Evolutionary conservation across 1,140 invertebrate genomes (phyloP), one percentile per base, ranked within the genome.

Genomic region (Xylocopa sonorina): DNA sequence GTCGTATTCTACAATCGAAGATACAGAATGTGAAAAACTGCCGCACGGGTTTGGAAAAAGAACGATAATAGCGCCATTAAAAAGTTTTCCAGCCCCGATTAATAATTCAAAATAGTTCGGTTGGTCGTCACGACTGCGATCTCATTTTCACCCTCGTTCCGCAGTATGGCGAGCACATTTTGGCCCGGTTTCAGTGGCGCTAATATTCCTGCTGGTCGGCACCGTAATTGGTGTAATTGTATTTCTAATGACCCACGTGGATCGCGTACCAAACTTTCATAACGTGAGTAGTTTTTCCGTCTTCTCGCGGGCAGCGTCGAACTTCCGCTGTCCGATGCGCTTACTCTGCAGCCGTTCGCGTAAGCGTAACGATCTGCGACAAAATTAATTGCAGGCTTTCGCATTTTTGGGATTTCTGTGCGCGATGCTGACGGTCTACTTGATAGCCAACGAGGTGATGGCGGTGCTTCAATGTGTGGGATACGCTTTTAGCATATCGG

Each of bases 391-490:
- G 34, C 80, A 95, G 94, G 86, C 83, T 6, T 95, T 95, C 87
- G 94, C 95, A 27, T 96, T 95, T 88, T 67, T 95, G 18, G 95
- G 95, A 53, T 96, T 96, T 89, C 55, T 94, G 9, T 90, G 94
- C 21, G 94, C 95, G 29, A 94, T 96, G 75, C 82, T 95, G 32
- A 95, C 95, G 93, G 95, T 96, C 50, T 96, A 96, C 90, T 85
- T 93, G 72, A 89, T 96, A 12, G 95, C 96, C 50, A 93, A 94
- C 81, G 96, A 96, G 90, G 94, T 96, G 73, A 94, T 96, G 80
- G 94, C 93, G 71, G 92, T 95, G 34, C 89, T 96, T 29, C 87
- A 93, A 92, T 94, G 93, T 68, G 91, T 95, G 83, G 95, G 95
- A 58, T 92, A 94, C 67, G 93, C 94, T 16, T 94, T 95, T 73